Base-by-base conservation (phyloP, 2,888 invertebrate genomes). In the Drosophila histrio region DNA sequence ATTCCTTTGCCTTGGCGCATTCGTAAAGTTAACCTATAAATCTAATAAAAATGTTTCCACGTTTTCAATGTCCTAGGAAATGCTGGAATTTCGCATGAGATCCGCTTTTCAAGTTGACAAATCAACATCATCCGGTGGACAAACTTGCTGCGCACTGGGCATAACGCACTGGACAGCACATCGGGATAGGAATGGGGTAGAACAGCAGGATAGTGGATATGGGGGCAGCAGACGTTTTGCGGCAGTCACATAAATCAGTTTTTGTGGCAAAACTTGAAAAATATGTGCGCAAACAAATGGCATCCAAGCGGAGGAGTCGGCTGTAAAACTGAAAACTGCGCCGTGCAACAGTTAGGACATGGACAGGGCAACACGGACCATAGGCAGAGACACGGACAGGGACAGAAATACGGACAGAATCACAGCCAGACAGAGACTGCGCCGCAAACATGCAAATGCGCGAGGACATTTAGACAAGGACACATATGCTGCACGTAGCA, bases 21-120 rank as follows among this genome's bases (percentile, higher is more conserved):
- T 39, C 43, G 36, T 13, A 54, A 70, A 75, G 60, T 71, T 75
- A 57, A 61, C 47, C 62, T 44, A 68, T 71, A 79, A 82, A 82
- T 68, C 79, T 61, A 62, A 79, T 76, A 76, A 61, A 72, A 72
- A 60, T 63, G 57, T 49, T 54, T 38, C 47, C 56, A 66, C 58
- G 47, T 54, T 67, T 65, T 67, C 69, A 72, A 72, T 73, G 73
- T 54, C 22, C 52, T 62, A 68, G 80, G 80, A 88, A 82, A 79
- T 87, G 79, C 67, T 72, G 79, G 85, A 77, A 83, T 85, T 88
- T 83, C 44, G 72, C 77, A 74, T 70, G 63, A 79, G 79, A 85
- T 88, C 77, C 87, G 87, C 79, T 80, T 87, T 85, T 75, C 78
- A 81, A 89, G 79, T 88, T 89, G 87, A 88, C 88, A 89, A 78